Evolutionary conservation across 2,888 invertebrate genomes (phyloP), one percentile per base, ranked within the genome.

Genomic region (Philereme vetulata): DNA sequence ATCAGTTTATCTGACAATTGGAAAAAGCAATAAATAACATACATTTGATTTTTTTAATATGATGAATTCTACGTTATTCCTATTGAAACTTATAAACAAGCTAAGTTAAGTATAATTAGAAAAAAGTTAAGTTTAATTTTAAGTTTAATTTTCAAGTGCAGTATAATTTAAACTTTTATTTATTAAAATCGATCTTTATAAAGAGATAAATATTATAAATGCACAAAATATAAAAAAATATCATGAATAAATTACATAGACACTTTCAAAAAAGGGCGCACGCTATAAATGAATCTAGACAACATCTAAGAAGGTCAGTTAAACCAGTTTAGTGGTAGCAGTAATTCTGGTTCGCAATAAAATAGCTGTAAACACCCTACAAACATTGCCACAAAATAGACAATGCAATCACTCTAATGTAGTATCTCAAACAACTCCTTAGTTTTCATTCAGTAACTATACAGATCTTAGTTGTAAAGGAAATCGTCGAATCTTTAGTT

Each of bases 341-440:
- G 21, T 45, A 21, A 34, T 45, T 36, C 36, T 5, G 36, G 36
- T 40, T 50, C 38, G 43, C 55, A 60, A 55, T 62, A 68, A 61
- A 62, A 60, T 3, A 35, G 50, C 56, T 45, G 44, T 71, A 21
- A 60, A 60, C 57, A 45, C 44, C 10, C 38, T 6, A 36, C 10
- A 38, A 49, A 38, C 21, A 7, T 21, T 49, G 8, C 38, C 8
- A 6, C 5, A 21, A 7, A 9, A 49, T 21, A 21, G 4, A 38
- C 38, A 21, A 49, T 8, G 21, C 49, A 49, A 49, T 38, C 38
- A 49, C 38, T 21, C 8, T 38, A 40, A 55, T 42, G 36, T 42
- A 5, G 47, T 47, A 34, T 34, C 0, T 47, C 10, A 9, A 36
- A 6, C n/a, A n/a, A 43, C 1, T 43, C 8, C 10, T 10, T 43